Base-by-base conservation (phyloP, 2,113 vertebrate genomes). In the Hippocampus mohnikei region DNA sequence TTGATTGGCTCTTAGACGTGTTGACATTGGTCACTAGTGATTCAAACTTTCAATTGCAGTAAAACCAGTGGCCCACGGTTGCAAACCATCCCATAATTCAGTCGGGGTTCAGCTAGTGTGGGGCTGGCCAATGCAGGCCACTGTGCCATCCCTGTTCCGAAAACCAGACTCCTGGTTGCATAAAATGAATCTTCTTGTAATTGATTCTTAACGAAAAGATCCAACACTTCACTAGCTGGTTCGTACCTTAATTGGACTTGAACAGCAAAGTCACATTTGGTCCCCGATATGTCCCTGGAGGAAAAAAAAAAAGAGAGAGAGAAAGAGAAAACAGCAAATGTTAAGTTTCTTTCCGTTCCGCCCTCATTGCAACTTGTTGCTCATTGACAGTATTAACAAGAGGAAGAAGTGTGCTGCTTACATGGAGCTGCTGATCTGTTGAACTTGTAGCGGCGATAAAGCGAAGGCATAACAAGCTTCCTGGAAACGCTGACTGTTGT, bases 211-310 rank as follows among this genome's bases (percentile, higher is more conserved):
- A 25, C 11, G 11, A 4, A 27, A 41, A 41, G 27, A 16, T 46
- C 46, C 2, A 8, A 11, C 8, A 55, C 18, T 41, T 21, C 8
- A 67, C 15, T 29, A 9, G 9, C 1, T 11, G 12, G 41, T 3
- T 74, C 52, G 74, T 91, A 99, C 97, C 97, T 95, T 93, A 99
- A 92, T 91, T 99, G 97, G 85, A 99, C 96, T 93, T 99, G 97
- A 84, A 99, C 97, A 76, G 96, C 95, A 90, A 99, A 99, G 92
- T 99, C 97, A 91, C 97, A 98, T 92, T 98, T 98, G 94, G 95
- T 98, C 94, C 96, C 97, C 88, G 97, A 98, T 93, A 98, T 96
- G 92, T 99, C 97, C 97, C 97, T 99, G 68, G 82, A 72, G 85
- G 74, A 80, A 80, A 18, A 70, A 63, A 77, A 16, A 70, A 13